Evolutionary conservation across 2,113 vertebrate genomes (phyloP), one percentile per base, ranked within the genome.

Genomic region (Dasyprocta punctata): DNA sequence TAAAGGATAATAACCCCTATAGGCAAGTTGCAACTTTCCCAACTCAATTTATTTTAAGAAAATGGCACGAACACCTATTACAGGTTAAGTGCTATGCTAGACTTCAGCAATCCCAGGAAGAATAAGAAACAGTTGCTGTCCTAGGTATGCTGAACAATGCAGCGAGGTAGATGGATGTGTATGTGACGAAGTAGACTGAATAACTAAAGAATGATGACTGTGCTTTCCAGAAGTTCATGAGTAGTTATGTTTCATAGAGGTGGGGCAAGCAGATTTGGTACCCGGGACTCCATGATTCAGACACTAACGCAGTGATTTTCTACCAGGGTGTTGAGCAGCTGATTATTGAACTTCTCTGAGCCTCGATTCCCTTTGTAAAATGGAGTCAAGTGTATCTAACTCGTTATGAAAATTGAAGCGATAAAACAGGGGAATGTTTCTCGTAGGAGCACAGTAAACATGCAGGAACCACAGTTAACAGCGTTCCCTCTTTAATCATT

Each of bases 31-130:
- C 24, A 88, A 96, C 49, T 85, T 92, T 88, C 77, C 61, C 52
- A 90, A 44, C 41, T 89, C 80, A 83, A 26, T 95, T 93, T 92
- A 85, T 94, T 94, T 95, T 65, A 96, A 82, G 92, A 92, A 92
- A 95, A 92, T 75, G 58, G 89, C 96, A 94, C 94, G 67, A 92
- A 5, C 71, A 88, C 87, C 65, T 94, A 47, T 93, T 86, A 94
- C 2, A 56, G 78, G 92, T 86, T 92, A 97, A 94, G 58, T 61
- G 54, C 63, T 89, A 69, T 84, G 63, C 11, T 33, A 90, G 95
- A 61, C 7, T 73, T 47, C 73, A 33, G 89, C 30, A 93, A 81
- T 54, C 28, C 65, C 20, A 84, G n/a, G 67, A 91, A 96, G 89
- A 94, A 84, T 63, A 49, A 89, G 88, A 94, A 96, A 78, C 30